Conservation (phyloP, 2,113 vertebrate species). For the Chaenocephalus aceratus region DNA sequence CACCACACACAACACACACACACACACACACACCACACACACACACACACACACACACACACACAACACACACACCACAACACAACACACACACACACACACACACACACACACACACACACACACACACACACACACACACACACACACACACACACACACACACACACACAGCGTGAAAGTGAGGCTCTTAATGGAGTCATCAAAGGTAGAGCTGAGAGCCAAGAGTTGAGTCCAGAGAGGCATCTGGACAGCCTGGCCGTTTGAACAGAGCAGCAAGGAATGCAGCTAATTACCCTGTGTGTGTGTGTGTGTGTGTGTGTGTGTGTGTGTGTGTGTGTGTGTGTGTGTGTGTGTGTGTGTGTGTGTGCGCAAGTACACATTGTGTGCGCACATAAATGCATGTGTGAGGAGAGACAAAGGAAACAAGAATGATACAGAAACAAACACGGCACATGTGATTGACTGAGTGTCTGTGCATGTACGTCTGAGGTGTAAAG, state of each 20-base stretch:
- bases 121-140: too few relatives aligned
- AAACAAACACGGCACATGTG: constrained; percentile 25
- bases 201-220: constrained; percentile 77
- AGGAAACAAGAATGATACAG: constrained; percentile 8
- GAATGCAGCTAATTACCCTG: constrained; percentile 75
- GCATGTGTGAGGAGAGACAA: background rate
- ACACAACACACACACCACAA: too few relatives aligned
- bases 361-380: constrained; percentile 7
- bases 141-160: too few relatives aligned
- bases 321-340: constrained; percentile 13
- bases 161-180: constrained; percentile 20
- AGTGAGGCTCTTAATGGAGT: constrained; percentile 77
- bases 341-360: too few relatives aligned
- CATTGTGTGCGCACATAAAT: background rate
- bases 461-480: constrained; percentile 27
- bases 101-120: too few relatives aligned
- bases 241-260: constrained; percentile 73
- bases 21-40: too few relatives aligned
- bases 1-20: too few relatives aligned
- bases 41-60: too few relatives aligned
- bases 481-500: constrained; percentile 48
- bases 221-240: constrained; percentile 57
- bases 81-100: too few relatives aligned
- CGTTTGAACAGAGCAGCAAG: constrained; percentile 66
- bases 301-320: constrained; percentile 8